Evolutionary conservation across 2,797 vertebrate genomes (phyloP), one percentile per base, ranked within the genome.

Genomic region (Rallus crepitans): DNA sequence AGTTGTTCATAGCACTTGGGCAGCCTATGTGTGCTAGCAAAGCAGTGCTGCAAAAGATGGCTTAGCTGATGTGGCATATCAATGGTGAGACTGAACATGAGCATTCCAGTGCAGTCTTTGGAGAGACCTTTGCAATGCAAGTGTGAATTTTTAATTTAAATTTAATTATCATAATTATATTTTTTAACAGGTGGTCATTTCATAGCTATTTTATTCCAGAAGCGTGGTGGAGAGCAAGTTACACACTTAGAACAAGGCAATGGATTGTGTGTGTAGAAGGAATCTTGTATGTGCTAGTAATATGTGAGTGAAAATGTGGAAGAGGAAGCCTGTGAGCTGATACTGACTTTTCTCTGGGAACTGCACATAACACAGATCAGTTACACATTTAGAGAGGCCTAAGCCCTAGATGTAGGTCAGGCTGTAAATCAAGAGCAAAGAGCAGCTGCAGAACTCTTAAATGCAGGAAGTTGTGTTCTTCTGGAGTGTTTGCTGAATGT

Each of bases 401-500:
- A 14, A 78, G 66, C 9, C 1, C 21, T 90, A 63, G 33, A 48
- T 82, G 35, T 92, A 89, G 91, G 89, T 93, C 87, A 79, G 60
- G 28, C 48, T 66, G 84, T 92, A 89, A 92, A 82, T 89, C 55
- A 76, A 19, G 55, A 89, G 59, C 56, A 63, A 72, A 15, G n/a
- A 87, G 90, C 93, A 94, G 77, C 93, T 96, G 93, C 69, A 76
- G 57, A 57, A 25, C 63, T 88, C 47, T 55, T 57, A 57, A 85
- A 65, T 1, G 8, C 27, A 33, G 90, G 61, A 87, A 94, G n/a
- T 8, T 50, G 10, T 65, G 61, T 55, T 91, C 61, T 88, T 57
- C 47, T 94, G 55, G 73, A 81, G 30, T n/a, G n/a, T 65, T 88
- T 72, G 45, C 55, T 50, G 60, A 83, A 50, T 61, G 40, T n/a